A percentile compares a stretch with the other conserved stretches of the same genome.
Evolutionary conservation across 2,113 vertebrate species (phyloP).

Genomic region (Antigone vipio): DNA sequence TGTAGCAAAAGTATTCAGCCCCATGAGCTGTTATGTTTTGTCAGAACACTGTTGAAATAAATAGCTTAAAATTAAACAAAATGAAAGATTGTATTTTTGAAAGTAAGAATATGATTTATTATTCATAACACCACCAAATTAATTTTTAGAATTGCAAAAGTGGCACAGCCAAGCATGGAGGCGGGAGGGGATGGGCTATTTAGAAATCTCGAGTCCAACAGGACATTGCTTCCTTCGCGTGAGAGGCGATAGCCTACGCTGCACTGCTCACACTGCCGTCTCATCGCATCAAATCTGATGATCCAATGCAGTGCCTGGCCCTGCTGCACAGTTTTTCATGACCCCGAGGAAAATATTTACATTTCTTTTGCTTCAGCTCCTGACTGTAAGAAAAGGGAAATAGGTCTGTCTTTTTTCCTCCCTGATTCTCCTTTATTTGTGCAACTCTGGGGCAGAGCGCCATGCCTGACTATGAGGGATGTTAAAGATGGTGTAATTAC

Average conservation of each 20-base stretch:
- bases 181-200: neutral
- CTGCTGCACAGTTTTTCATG: neutral
- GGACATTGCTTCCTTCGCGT: neutral
- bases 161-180: neutral
- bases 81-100: neutral
- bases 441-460: neutral
- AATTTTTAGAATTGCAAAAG: neutral
- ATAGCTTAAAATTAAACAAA: neutral
- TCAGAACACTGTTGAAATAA: neutral
- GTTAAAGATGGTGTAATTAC: neutral
- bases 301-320: neutral
- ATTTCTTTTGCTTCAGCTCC: neutral
- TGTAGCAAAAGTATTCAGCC: neutral
- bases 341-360: neutral
- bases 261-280: neutral
- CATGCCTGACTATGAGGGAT: neutral
- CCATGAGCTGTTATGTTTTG: neutral
- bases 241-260: accelerated
- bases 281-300: accelerated
- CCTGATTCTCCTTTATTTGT: neutral
- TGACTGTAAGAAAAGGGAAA: neutral
- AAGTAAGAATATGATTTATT: neutral
- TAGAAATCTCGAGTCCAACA: neutral
- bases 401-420: neutral
- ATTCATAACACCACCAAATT: neutral